Conservation (phyloP, 2,888 invertebrate genomes). For the Noctua fimbriata region DNA sequence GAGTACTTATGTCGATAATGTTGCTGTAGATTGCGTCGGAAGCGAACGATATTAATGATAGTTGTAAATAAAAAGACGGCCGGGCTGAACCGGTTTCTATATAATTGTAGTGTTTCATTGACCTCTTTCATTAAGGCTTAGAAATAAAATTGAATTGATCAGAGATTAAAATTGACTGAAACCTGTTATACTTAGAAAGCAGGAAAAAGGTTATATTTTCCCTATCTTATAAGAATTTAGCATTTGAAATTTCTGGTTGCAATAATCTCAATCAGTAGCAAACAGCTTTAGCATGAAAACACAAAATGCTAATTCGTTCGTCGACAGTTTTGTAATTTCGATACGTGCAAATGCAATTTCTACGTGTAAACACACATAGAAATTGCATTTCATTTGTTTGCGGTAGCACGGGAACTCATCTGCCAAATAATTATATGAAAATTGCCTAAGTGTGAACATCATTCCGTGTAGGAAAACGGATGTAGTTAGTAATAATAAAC, state of each 20-base stretch:
- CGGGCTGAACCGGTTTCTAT: constrained; percentile 13
- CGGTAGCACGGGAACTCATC: constrained; percentile 20
- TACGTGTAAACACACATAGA: no score
- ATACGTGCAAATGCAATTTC: no score
- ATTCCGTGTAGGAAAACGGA: constrained; percentile 58
- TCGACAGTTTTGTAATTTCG: constrained; percentile 16
- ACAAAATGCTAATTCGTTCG: constrained; percentile 31
- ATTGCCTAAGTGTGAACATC: constrained; percentile 64
- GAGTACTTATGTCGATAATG: constrained; percentile 38
- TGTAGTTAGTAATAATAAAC: constrained; percentile 71
- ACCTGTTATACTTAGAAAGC: neutral
- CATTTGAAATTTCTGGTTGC: constrained; percentile 9
- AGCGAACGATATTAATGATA: constrained; percentile 35
- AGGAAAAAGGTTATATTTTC: neutral
- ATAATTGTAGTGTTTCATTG: constrained; percentile 10
- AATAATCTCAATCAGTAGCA: constrained; percentile 15
- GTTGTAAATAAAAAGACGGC: constrained; percentile 31
- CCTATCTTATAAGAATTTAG: neutral
- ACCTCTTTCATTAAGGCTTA: neutral
- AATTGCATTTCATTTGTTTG: constrained; percentile 13
- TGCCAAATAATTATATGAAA: constrained; percentile 42
- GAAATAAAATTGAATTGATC: neutral
- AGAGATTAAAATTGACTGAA: neutral
- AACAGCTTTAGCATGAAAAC: constrained; percentile 17
- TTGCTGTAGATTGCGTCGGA: constrained; percentile 41